phyloP scores from a whole-genome alignment of 2,797 vertebrate species.

The Chiroxiphia lanceolata region DNA sequence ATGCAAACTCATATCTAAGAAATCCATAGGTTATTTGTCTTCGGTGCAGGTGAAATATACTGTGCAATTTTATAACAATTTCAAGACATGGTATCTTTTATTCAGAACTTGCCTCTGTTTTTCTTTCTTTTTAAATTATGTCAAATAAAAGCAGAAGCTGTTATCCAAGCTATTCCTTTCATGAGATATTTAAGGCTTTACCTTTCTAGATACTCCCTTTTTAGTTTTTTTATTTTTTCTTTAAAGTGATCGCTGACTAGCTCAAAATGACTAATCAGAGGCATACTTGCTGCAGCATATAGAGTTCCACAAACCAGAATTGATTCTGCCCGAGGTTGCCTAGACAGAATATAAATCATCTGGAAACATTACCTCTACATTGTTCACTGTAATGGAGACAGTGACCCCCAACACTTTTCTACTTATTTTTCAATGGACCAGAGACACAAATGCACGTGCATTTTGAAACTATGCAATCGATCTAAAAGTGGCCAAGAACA shows the following conservation, averaged over 20 bases:
- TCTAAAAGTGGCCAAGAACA: background rate
- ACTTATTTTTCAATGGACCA: background rate
- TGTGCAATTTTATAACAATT: slow-evolving; percentile 4
- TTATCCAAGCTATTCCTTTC: background rate
- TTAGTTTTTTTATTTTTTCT: background rate
- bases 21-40: slow-evolving; percentile 13
- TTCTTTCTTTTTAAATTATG: background rate
- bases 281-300: background rate
- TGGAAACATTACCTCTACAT: background rate
- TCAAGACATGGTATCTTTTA: background rate
- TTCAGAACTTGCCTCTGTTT: background rate
- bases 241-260: background rate
- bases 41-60: slow-evolving; percentile 5
- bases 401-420: background rate
- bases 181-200: background rate
- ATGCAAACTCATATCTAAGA: background rate
- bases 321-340: background rate
- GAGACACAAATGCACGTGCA: background rate
- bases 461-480: background rate
- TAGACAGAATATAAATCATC: background rate
- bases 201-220: background rate
- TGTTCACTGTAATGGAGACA: background rate
- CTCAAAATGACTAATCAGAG: background rate
- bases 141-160: background rate
- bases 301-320: background rate